Base-by-base conservation (phyloP, 2,888 invertebrate species). In the Eupithecia subumbrata region DNA sequence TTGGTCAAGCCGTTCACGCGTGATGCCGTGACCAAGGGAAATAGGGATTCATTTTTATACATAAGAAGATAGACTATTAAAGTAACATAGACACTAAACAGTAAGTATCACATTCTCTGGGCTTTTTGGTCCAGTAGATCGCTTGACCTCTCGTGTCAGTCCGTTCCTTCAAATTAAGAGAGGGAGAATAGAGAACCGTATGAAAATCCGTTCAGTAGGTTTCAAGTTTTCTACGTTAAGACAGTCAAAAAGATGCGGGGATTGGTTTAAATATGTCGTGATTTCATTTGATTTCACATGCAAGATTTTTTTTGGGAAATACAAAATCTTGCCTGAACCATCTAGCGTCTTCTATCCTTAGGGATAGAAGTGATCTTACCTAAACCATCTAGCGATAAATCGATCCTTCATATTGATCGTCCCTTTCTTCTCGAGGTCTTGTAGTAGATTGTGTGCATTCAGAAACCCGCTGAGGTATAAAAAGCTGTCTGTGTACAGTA, bases 401-500 rank as follows among this genome's bases (percentile, higher is more conserved):
- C 95, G 94, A 77, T 91, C 90, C 82, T 91, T 93, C 72, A 96
- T 87, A 79, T 95, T 92, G 75, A 96, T 94, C 1, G 91, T 91
- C 18, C 94, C 93, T 81, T 92, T 92, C 76, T 86, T 92, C 74
- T 95, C 93, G 45, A 96, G 87, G 78, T 96, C 96, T 78, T 91
- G 90, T 2, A 96, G 86, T 0, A 96, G 88, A 69, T 95, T 93
- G 85, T 95, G 91, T 0, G 96, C 95, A 81, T 95, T 95, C 25
- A 96, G 84, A 76, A 96, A 94, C 1, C 96, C 96, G 79, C 96
- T 96, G 22, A 96, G 88, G 76, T 96, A 92, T 22, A 96, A 88
- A 82, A 96, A 96, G 69, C 95, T 95, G 85, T 96, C 96, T 0
- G 96, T 96, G 85, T 96, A 96, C 25, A 96, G 88, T 22, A 96